Evolutionary conservation across 2,113 vertebrate genomes (phyloP).

Genomic region (Mirza zaza): DNA sequence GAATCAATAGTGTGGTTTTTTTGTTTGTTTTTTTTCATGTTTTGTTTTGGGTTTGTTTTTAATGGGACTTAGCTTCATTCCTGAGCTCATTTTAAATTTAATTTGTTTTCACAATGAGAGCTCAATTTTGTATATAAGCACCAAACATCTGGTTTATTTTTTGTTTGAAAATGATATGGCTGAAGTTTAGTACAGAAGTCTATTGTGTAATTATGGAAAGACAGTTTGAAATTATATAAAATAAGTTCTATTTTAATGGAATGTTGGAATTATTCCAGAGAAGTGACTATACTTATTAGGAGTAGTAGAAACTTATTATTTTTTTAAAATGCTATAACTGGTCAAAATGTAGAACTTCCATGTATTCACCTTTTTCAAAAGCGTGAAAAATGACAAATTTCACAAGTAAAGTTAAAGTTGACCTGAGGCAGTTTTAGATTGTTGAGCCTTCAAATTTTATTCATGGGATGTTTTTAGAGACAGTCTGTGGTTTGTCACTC

Average conservation of each 20-base stretch:
- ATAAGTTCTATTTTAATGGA: conserved; percentile 51
- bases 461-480: conserved; percentile 70
- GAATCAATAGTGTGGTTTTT: not conserved
- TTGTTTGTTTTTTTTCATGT: conserved; percentile 30
- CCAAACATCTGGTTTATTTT: conserved; percentile 73
- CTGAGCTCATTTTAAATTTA: conserved; percentile 56
- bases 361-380: conserved; percentile 60
- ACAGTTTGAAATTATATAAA: conserved; percentile 71
- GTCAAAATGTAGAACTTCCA: conserved; percentile 9
- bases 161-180: conserved; percentile 74
- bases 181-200: conserved; percentile 73
- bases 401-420: conserved; percentile 69
- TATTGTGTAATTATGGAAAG: conserved; percentile 72
- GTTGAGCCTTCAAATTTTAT: conserved; percentile 65
- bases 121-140: conserved; percentile 70
- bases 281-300: not conserved
- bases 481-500: conserved; percentile 57
- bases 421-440: conserved; percentile 69
- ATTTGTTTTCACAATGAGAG: conserved; percentile 66
- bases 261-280: conserved; percentile 45
- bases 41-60: conserved; percentile 67
- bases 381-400: conserved; percentile 64
- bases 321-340: not conserved
- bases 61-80: conserved; percentile 53
- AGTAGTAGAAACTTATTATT: conserved; percentile 28